Percentiles rank a stretch among this genome's conserved stretches.
Evolutionary conservation across 2,888 invertebrate genomes (phyloP).

Genomic region (Emmelina monodactyla): DNA sequence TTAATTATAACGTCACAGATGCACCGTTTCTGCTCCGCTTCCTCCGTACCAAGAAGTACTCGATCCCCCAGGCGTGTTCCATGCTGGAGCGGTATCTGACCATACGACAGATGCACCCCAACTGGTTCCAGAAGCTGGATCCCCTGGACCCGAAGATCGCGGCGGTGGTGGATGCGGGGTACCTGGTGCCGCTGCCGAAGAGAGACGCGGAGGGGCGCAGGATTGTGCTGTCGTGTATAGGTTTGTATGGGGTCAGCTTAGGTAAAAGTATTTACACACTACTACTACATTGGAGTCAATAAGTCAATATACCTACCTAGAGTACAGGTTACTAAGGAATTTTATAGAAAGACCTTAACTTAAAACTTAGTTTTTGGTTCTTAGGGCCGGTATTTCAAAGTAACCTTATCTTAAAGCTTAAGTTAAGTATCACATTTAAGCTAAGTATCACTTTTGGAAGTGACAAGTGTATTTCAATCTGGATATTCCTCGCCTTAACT

Average conservation of each 20-base stretch:
- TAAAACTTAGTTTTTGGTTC: no score
- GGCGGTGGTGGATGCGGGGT: slow-evolving; percentile 83
- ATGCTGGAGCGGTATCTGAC: slow-evolving; percentile 88
- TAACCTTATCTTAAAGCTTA: no score
- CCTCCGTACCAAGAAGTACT: slow-evolving; percentile 87
- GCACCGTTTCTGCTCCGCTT: slow-evolving; percentile 83
- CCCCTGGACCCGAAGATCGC: slow-evolving; percentile 80
- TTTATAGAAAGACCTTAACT: no score
- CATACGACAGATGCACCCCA: slow-evolving; percentile 83
- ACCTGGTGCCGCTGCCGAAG: slow-evolving; percentile 75
- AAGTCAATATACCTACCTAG: no score
- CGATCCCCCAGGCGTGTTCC: slow-evolving; percentile 83
- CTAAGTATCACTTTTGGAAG: no score
- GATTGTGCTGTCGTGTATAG: slow-evolving; percentile 82
- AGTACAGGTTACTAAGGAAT: no score
- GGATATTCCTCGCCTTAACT: no score
- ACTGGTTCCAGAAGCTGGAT: slow-evolving; percentile 86
- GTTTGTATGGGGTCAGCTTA: slow-evolving; percentile 36
- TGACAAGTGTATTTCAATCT: no score
- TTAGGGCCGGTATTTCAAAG: no score
- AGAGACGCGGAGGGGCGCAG: slow-evolving; percentile 79
- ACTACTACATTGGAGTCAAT: no score
- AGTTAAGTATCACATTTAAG: no score
- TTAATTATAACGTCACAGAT: slow-evolving; percentile 50
- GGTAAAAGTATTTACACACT: no score